Percentiles rank a stretch among this genome's conserved stretches.
phyloP scores from a whole-genome alignment of 1,140 invertebrate genomes.

The Sycophila sp. region DNA sequence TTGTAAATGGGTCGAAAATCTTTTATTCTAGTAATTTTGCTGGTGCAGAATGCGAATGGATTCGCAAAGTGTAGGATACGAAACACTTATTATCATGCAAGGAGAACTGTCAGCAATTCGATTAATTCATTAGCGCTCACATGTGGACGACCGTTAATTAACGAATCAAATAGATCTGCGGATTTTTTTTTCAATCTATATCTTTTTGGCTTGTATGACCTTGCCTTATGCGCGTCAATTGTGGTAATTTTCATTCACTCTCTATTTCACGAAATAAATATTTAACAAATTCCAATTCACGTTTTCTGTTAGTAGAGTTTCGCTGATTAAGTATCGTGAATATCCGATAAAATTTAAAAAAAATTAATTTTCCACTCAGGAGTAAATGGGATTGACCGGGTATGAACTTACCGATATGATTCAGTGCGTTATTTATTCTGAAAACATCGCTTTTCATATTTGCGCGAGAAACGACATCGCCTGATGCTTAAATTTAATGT shows the following conservation, averaged over 20 bases:
- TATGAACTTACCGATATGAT: background rate
- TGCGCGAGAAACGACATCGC: background rate
- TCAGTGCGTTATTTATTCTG: too few species aligned
- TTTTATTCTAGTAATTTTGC: too few species aligned
- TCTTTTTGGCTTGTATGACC: background rate
- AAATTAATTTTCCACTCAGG: too few species aligned
- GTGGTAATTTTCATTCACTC: background rate
- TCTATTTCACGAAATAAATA: too few species aligned
- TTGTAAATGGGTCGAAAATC: too few species aligned
- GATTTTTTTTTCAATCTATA: background rate
- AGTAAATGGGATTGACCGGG: background rate
- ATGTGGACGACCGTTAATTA: background rate
- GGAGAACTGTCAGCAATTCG: background rate
- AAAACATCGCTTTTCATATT: background rate
- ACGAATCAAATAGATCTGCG: background rate
- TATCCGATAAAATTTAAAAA: too few species aligned
- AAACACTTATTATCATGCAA: background rate
- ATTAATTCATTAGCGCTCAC: background rate
- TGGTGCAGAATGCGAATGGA: too few species aligned
- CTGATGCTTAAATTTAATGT: background rate
- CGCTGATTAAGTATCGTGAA: too few species aligned
- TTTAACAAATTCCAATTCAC: too few species aligned
- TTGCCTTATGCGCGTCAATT: background rate
- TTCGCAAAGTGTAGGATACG: too few species aligned
- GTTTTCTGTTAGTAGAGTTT: too few species aligned